A percentile compares a stretch with the other conserved stretches of the same genome.
phyloP scores from a whole-genome alignment of 2,113 vertebrate species.

The Eubucco bourcierii region DNA sequence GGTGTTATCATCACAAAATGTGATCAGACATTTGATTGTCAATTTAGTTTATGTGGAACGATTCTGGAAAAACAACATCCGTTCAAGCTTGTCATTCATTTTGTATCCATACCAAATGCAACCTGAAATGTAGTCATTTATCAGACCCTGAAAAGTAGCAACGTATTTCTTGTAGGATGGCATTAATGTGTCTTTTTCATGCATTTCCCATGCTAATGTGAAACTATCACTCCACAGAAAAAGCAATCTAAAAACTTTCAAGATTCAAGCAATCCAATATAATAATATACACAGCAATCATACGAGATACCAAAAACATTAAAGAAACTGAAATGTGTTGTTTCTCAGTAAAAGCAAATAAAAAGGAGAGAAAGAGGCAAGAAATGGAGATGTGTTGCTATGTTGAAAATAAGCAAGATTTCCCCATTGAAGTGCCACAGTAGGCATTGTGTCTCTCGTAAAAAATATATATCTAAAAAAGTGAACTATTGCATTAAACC shows the following conservation, averaged over 20 bases:
- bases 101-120: conserved; percentile 20
- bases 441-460: background rate
- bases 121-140: conserved; percentile 30
- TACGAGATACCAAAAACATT: background rate
- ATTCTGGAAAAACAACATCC: conserved; percentile 37
- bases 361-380: background rate
- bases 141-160: conserved; percentile 47
- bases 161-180: conserved; percentile 12
- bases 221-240: conserved; percentile 14
- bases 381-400: background rate
- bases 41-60: conserved; percentile 44
- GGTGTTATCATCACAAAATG: conserved; percentile 34
- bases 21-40: conserved; percentile 57
- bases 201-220: conserved; percentile 17
- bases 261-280: background rate
- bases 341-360: background rate
- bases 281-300: background rate
- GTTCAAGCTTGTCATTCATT: conserved; percentile 50
- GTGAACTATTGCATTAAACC: background rate
- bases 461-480: background rate
- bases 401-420: background rate
- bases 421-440: background rate
- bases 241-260: conserved; percentile 22
- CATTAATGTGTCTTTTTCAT: conserved; percentile 31
- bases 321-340: background rate